Percentiles rank a stretch among this genome's conserved stretches.
phyloP scores from a whole-genome alignment of 2,113 vertebrate genomes.

The Elgaria multicarinata region DNA sequence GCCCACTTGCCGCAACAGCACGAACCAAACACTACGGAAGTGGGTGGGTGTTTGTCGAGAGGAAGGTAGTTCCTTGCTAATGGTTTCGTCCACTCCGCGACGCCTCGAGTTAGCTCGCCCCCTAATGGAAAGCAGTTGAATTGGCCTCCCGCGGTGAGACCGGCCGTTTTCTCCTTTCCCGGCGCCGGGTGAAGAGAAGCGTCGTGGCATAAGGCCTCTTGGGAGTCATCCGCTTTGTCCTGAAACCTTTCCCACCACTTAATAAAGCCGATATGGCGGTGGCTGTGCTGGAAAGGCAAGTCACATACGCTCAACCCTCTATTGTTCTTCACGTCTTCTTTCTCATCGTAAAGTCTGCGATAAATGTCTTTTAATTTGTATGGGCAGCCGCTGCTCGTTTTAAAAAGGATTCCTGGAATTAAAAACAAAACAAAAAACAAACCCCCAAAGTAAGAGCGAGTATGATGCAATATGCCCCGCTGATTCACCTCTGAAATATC shows the following conservation, averaged over 20 bases:
- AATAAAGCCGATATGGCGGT: background rate
- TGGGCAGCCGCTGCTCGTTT: background rate
- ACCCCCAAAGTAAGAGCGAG: too few species aligned
- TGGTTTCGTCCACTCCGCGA: conserved; percentile 19
- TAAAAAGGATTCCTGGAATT: background rate
- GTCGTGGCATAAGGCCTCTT: background rate
- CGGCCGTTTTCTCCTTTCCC: background rate
- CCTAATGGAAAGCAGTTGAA: background rate
- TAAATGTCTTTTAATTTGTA: background rate
- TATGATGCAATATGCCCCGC: background rate
- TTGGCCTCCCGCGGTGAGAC: background rate
- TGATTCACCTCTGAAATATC: background rate
- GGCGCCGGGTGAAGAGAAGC: background rate
- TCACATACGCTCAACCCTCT: background rate
- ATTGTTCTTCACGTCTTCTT: background rate
- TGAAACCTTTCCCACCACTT: background rate
- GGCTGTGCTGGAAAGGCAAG: too few species aligned
- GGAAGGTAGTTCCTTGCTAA: rapidly evolving
- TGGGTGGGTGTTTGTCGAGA: background rate
- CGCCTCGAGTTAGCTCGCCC: background rate
- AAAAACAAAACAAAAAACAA: background rate
- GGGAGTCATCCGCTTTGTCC: background rate
- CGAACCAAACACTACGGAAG: background rate
- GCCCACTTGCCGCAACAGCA: background rate
- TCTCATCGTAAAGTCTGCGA: background rate